These are phyloP conservation scores for Scaptomyza caliginosa DNA, from an alignment of 2,888 invertebrate species.

Conservation along the genomic window DNA sequence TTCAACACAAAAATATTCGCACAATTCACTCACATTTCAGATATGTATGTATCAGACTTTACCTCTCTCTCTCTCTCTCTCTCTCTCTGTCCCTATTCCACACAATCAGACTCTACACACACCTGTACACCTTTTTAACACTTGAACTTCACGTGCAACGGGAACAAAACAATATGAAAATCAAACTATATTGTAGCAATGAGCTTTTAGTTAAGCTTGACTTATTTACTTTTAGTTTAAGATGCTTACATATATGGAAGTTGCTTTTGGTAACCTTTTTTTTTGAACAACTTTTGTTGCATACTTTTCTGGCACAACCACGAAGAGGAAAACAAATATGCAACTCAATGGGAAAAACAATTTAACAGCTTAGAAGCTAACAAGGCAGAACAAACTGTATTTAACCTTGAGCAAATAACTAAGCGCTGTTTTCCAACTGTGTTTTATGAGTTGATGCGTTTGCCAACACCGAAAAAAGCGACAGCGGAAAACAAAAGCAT, in stretches of 20 bases:
- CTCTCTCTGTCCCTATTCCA: background rate
- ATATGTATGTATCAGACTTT: slow-evolving; percentile 11
- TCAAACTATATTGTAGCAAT: too few species aligned
- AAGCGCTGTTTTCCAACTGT: slow-evolving; percentile 58
- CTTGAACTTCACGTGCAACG: slow-evolving; percentile 6
- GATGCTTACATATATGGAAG: too few species aligned
- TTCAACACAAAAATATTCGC: slow-evolving; percentile 59
- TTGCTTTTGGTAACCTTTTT: slow-evolving; percentile 4
- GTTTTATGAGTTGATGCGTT: slow-evolving; percentile 69
- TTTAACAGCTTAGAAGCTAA: slow-evolving; percentile 9
- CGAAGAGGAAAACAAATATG: background rate
- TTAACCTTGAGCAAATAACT: slow-evolving; percentile 43
- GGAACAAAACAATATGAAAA: background rate
- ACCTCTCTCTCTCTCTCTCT: background rate
- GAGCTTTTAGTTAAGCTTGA: too few species aligned
- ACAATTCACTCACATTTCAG: slow-evolving; percentile 44
- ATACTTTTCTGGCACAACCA: slow-evolving; percentile 33
- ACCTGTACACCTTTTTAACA: slow-evolving; percentile 39
- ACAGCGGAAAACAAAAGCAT: slow-evolving; percentile 29
- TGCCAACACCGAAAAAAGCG: slow-evolving; percentile 53
- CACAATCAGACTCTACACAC: slow-evolving; percentile 20
- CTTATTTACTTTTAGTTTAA: too few species aligned
- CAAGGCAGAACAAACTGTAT: slow-evolving; percentile 12
- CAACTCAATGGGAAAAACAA: background rate
- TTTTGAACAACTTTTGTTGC: slow-evolving; percentile 40